A percentile compares a stretch with the other conserved stretches of the same genome.
Conservation (phyloP, 2,113 vertebrate species). For the Bombycilla garrulus region DNA sequence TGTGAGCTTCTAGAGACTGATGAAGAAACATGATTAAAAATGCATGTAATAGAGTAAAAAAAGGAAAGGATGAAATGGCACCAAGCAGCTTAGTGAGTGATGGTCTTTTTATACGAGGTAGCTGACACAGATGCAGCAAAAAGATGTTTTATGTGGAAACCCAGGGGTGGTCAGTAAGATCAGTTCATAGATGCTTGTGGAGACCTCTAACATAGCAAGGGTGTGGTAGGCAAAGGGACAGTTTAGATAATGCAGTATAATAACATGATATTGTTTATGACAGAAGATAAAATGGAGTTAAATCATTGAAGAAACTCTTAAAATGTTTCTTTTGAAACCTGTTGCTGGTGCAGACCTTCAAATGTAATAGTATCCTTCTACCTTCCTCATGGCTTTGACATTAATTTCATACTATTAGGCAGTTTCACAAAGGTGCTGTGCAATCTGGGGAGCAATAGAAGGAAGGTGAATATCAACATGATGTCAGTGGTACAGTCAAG, state of each 20-base stretch:
- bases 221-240: background rate
- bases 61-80: background rate
- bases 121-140: background rate
- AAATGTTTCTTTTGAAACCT: background rate
- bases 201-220: background rate
- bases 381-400: background rate
- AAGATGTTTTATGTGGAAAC: background rate
- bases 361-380: background rate
- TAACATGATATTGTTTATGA: background rate
- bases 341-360: background rate
- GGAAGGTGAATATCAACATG: background rate
- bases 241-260: background rate
- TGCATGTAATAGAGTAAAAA: background rate
- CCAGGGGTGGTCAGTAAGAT: background rate
- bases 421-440: background rate
- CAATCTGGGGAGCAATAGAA: background rate
- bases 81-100: background rate
- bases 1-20: background rate
- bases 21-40: background rate
- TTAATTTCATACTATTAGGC: background rate
- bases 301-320: background rate
- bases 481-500: background rate
- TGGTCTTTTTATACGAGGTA: background rate
- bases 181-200: background rate
- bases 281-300: background rate